Percentiles rank a stretch among this genome's conserved stretches.
phyloP scores from a whole-genome alignment of 1,140 invertebrate genomes.

The Meloidogyne chitwoodi region DNA sequence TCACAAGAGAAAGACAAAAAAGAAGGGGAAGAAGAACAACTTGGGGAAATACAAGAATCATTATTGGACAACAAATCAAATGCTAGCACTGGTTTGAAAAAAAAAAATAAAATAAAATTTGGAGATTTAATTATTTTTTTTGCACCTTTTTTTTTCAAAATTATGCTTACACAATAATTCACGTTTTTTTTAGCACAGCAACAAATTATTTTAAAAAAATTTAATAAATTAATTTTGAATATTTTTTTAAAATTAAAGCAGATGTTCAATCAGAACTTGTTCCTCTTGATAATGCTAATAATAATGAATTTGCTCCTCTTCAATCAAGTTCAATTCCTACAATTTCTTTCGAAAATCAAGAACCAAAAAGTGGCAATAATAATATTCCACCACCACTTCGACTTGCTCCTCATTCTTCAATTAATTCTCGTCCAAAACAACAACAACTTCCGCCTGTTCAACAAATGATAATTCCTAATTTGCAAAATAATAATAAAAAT shows the following conservation, averaged over 20 bases:
- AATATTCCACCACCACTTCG: not conserved
- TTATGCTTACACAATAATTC: too few species aligned
- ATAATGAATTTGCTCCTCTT: not conserved
- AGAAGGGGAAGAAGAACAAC: not conserved
- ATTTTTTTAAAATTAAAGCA: not conserved
- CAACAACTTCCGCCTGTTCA: not conserved
- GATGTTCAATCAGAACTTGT: not conserved
- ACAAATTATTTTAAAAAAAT: too few species aligned
- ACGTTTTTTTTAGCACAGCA: not conserved
- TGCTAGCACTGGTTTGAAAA: not conserved
- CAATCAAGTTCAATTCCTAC: too few species aligned
- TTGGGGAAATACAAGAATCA: not conserved
- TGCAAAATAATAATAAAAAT: not conserved
- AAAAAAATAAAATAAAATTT: not conserved
- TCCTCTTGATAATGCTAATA: not conserved
- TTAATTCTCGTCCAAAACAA: not conserved
- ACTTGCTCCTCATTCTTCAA: not conserved
- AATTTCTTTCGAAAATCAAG: not conserved
- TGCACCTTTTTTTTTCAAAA: too few species aligned
- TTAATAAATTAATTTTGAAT: not conserved
- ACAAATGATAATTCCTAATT: not conserved
- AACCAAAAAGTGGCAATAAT: not conserved
- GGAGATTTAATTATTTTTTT: too few species aligned
- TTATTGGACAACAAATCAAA: not conserved
- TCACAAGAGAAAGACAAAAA: not conserved